A percentile compares a stretch with the other conserved stretches of the same genome.
phyloP scores from a whole-genome alignment of 1,140 invertebrate genomes.

The Uloborus diversus region DNA sequence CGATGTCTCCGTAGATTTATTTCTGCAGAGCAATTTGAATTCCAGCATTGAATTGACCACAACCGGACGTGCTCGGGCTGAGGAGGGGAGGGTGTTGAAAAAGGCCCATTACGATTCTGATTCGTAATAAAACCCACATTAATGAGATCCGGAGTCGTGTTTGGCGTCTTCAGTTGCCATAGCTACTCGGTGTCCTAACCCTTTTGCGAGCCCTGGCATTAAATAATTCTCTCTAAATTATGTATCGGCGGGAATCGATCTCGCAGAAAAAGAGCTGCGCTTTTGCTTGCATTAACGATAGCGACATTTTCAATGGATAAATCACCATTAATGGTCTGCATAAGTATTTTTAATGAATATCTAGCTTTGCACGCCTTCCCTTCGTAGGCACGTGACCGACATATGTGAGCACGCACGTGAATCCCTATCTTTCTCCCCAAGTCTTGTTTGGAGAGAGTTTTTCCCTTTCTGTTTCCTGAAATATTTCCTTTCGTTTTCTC shows the following conservation, averaged over 20 bases:
- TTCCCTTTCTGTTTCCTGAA: no score
- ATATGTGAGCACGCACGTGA: conserved; percentile 49
- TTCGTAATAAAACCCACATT: no score
- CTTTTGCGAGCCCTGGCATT: conserved; percentile 23
- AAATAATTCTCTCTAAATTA: conserved; percentile 57
- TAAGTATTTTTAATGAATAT: conserved; percentile 57
- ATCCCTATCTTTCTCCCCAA: conserved; percentile 2
- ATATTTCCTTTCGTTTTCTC: no score
- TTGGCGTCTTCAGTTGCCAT: background rate
- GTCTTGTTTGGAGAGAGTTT: background rate
- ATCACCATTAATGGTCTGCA: conserved; percentile 56
- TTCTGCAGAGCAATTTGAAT: no score
- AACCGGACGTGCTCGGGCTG: no score
- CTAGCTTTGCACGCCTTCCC: conserved; percentile 34
- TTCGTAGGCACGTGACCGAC: conserved; percentile 43
- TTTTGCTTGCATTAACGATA: conserved; percentile 52
- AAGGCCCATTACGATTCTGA: no score
- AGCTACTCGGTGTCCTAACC: conserved; percentile 32
- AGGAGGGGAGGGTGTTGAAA: no score
- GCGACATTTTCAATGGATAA: conserved; percentile 55
- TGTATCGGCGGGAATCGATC: conserved; percentile 52
- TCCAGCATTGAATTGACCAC: no score
- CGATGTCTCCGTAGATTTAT: no score
- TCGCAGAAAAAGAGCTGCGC: conserved; percentile 35
- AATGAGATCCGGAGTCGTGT: background rate